Conservation (phyloP, 92 coral and sea anemone genomes). For the Scolanthus callimorphus region DNA sequence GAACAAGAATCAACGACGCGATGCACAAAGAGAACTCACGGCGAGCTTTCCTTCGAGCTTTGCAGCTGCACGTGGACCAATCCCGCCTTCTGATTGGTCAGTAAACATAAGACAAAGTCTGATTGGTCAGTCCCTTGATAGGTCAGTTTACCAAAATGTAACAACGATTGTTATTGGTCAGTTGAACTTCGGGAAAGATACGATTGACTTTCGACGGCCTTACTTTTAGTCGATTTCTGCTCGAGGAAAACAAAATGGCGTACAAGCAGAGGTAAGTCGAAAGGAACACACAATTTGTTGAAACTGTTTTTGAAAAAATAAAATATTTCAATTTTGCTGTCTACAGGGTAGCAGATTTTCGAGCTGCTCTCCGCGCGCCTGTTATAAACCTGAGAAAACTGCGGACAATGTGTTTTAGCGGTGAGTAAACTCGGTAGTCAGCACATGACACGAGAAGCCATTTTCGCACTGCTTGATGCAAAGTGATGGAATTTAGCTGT, state of each 20-base stretch:
- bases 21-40: too few species aligned
- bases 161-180: not conserved
- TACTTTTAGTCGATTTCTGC: constrained; percentile 27
- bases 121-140: too few species aligned
- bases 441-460: not conserved
- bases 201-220: too few species aligned
- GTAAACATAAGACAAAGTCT: not conserved
- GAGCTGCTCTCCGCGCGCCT: constrained; percentile 50
- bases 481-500: not conserved
- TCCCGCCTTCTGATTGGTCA: not conserved
- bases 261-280: constrained; percentile 68
- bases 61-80: not conserved
- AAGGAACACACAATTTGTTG: not conserved
- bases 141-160: too few species aligned
- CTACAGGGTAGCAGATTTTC: constrained; percentile 83
- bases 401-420: constrained; percentile 77
- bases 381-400: constrained; percentile 67
- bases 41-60: not conserved
- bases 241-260: constrained; percentile 71
- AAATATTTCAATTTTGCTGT: not conserved
- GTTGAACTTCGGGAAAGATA: not conserved
- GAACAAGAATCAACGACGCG: too few species aligned
- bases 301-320: not conserved
- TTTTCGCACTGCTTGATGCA: not conserved
- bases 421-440: constrained; percentile 17